phyloP scores from a whole-genome alignment of 2,797 vertebrate genomes.

The Acrossocheilus wenchowensis region DNA sequence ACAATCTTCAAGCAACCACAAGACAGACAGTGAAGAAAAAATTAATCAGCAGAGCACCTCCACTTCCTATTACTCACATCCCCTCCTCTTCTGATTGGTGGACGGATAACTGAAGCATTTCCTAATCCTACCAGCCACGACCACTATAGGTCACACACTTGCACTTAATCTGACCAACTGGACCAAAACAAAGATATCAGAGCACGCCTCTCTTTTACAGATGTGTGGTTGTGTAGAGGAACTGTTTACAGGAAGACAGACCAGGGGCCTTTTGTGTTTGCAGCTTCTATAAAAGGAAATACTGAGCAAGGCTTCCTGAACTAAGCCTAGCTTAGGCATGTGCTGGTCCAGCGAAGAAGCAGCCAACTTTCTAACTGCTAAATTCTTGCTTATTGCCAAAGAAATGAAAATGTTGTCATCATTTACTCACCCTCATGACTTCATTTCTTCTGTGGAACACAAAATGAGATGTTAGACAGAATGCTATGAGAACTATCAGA shows the following conservation, averaged over 20 bases:
- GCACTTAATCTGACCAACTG: constrained; percentile 38
- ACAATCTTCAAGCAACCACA: constrained; percentile 31
- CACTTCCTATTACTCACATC: constrained; percentile 53
- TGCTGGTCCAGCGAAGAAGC: neutral
- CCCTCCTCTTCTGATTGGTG: constrained; percentile 60
- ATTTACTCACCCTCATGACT: constrained; percentile 12
- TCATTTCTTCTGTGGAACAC: constrained; percentile 2
- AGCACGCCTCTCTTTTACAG: constrained; percentile 49
- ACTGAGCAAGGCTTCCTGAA: constrained; percentile 79
- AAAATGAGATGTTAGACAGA: constrained; percentile 3
- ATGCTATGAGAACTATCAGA: neutral
- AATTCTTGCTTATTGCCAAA: neutral
- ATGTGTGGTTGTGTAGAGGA: constrained; percentile 54
- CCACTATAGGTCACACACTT: constrained; percentile 62
- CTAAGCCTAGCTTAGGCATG: constrained; percentile 65
- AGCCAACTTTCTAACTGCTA: constrained; percentile 35
- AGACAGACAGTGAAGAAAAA: constrained; percentile 25
- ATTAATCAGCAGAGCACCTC: constrained; percentile 60
- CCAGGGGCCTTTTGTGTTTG: constrained; percentile 80
- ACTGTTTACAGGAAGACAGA: constrained; percentile 85
- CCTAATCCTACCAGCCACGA: constrained; percentile 75
- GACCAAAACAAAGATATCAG: constrained; percentile 53
- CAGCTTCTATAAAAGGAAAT: constrained; percentile 85
- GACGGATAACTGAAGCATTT: constrained; percentile 73
- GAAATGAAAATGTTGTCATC: neutral